These are phyloP conservation scores for Brachionichthys hirsutus DNA, from an alignment of 2,113 vertebrate genomes.

Conservation along the genomic window DNA sequence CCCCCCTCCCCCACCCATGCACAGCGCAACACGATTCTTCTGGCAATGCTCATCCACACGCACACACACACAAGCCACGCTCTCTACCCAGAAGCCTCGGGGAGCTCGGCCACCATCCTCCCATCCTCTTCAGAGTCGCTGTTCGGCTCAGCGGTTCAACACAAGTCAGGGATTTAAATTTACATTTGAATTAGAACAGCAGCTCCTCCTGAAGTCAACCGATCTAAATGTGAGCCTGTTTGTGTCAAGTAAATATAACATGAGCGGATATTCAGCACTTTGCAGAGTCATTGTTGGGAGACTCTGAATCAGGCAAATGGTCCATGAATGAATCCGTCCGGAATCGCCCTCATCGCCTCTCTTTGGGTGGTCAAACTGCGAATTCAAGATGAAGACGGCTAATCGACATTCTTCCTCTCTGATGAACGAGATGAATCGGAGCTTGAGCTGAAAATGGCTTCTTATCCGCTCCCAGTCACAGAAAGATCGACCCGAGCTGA, in stretches of 20 bases:
- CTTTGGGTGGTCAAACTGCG: too few species aligned
- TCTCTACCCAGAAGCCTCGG: conserved; percentile 34
- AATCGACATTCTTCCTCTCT: background rate
- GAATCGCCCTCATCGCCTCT: too few species aligned
- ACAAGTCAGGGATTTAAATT: too few species aligned
- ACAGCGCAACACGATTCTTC: conserved; percentile 15
- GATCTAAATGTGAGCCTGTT: conserved; percentile 1
- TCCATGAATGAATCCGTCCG: too few species aligned
- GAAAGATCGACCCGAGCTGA: background rate
- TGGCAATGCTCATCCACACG: conserved; percentile 8
- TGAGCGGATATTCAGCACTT: background rate
- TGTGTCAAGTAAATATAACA: background rate
- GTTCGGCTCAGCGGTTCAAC: too few species aligned
- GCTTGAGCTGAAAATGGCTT: conserved; percentile 1
- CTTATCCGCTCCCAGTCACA: background rate
- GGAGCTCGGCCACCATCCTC: conserved; percentile 30
- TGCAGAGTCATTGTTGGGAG: background rate
- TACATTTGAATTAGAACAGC: too few species aligned
- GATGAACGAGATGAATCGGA: background rate
- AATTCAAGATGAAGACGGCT: too few species aligned
- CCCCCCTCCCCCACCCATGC: conserved; percentile 10
- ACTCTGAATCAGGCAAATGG: too few species aligned
- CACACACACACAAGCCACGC: conserved; percentile 4
- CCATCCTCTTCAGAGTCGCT: conserved; percentile 2
- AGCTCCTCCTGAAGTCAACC: background rate